A percentile compares a stretch with the other conserved stretches of the same genome.
Evolutionary conservation across 2,113 vertebrate species (phyloP).

Genomic region (Synodontis membranacea): DNA sequence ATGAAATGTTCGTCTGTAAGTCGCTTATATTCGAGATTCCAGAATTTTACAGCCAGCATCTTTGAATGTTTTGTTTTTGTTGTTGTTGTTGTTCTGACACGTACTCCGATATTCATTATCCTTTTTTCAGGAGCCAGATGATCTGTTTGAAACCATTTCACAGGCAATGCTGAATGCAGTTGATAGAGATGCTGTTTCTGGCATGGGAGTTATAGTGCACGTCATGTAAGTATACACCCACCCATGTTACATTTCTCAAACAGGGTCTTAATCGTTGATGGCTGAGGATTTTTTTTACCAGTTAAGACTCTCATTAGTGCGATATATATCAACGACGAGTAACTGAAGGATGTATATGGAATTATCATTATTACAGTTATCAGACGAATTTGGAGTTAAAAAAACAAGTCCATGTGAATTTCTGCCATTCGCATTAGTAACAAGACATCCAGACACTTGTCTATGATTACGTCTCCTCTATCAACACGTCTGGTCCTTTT

Average conservation of each 20-base stretch:
- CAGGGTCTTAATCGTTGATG: neutral
- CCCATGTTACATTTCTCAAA: neutral
- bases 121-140: slow-evolving; percentile 82
- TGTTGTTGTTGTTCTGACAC: neutral
- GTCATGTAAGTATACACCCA: slow-evolving; percentile 82
- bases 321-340: neutral
- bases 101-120: slow-evolving; percentile 19
- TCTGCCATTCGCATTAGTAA: neutral
- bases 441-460: too few relatives aligned
- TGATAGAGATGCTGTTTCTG: slow-evolving; percentile 91
- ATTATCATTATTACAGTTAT: neutral
- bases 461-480: too few relatives aligned
- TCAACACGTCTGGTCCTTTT: too few relatives aligned
- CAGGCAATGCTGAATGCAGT: slow-evolving; percentile 96
- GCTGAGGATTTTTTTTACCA: neutral
- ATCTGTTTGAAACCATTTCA: slow-evolving; percentile 96
- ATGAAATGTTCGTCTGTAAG: neutral
- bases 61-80: neutral
- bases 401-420: too few relatives aligned
- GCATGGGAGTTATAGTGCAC: slow-evolving; percentile 93
- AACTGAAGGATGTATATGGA: neutral
- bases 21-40: neutral
- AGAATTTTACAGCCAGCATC: neutral
- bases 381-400: neutral
- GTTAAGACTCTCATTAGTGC: neutral